A percentile compares a stretch with the other conserved stretches of the same genome.
These are phyloP conservation scores for Malacoctenus gilli DNA, from an alignment of 2,797 vertebrate genomes.

Conservation along the genomic window DNA sequence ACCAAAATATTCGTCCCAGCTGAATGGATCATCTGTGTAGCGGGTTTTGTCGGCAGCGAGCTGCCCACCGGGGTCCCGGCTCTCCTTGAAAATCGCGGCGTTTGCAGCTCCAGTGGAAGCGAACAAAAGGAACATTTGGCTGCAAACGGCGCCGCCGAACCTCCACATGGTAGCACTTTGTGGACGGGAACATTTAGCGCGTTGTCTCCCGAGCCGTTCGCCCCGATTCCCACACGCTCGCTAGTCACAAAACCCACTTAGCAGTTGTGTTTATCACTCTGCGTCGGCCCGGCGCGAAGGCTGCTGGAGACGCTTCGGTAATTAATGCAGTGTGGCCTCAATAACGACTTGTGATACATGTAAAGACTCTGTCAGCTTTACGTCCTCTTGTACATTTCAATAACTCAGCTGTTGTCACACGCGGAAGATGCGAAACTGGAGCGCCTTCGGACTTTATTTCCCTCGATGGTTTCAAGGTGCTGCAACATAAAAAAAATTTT, in stretches of 20 bases:
- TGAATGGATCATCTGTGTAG: constrained; percentile 45
- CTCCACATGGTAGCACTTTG: constrained; percentile 67
- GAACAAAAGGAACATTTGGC: constrained; percentile 66
- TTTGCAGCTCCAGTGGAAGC: constrained; percentile 60
- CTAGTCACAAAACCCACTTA: constrained; percentile 35
- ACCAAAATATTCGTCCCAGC: constrained; percentile 35
- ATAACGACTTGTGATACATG: constrained; percentile 16
- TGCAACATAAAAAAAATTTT: no score
- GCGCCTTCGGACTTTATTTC: no score
- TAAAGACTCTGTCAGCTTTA: constrained; percentile 11
- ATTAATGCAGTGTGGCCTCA: constrained; percentile 43
- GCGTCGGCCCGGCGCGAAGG: constrained; percentile 16
- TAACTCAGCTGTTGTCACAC: constrained; percentile 13
- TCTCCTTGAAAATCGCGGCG: constrained; percentile 54
- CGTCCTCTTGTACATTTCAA: constrained; percentile 24
- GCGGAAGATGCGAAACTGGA: neutral
- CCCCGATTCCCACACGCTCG: constrained; percentile 34
- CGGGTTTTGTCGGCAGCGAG: constrained; percentile 37
- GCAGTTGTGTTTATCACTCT: constrained; percentile 40
- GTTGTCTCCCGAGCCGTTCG: constrained; percentile 41
- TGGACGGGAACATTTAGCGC: constrained; percentile 47
- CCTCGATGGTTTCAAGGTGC: no score
- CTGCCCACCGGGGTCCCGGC: constrained; percentile 27
- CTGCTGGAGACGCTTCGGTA: constrained; percentile 39
- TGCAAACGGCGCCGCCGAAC: constrained; percentile 32